Conservation (phyloP, 1,140 invertebrate genomes). For the Globodera rostochiensis region DNA sequence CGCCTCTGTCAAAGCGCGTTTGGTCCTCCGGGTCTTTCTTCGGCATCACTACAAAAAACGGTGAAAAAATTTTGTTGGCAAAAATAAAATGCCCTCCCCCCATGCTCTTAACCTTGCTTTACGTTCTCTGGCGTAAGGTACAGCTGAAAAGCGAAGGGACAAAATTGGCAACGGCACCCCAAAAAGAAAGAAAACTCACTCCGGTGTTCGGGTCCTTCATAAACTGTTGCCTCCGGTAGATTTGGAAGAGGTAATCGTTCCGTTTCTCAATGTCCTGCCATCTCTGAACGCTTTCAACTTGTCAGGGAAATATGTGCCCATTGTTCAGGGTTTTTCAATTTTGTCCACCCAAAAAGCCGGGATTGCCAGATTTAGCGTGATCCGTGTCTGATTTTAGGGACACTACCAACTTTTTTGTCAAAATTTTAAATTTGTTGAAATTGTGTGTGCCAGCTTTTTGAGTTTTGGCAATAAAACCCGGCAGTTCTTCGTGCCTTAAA, state of each 20-base stretch:
- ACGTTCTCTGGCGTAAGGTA: conserved; percentile 57
- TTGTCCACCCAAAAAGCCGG: no score
- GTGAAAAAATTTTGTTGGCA: no score
- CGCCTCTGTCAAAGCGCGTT: neutral
- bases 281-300: conserved; percentile 45
- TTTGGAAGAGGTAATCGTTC: conserved; percentile 42
- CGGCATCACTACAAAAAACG: conserved; percentile 45
- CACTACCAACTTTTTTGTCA: no score
- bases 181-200: neutral
- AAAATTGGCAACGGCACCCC: neutral
- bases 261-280: conserved; percentile 62
- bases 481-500: neutral
- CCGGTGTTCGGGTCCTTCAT: neutral
- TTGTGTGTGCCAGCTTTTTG: neutral
- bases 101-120: no score
- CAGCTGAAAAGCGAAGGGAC: conserved; percentile 30
- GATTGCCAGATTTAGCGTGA: no score
- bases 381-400: no score
- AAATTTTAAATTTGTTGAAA: neutral
- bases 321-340: no score
- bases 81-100: no score
- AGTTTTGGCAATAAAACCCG: no score
- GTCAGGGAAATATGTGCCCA: no score
- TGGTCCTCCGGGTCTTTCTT: conserved; percentile 42
- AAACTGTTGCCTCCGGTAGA: conserved; percentile 20